A percentile compares a stretch with the other conserved stretches of the same genome.
These are phyloP conservation scores for Pempheris klunzingeri DNA, from an alignment of 2,797 vertebrate genomes.

Conservation along the genomic window DNA sequence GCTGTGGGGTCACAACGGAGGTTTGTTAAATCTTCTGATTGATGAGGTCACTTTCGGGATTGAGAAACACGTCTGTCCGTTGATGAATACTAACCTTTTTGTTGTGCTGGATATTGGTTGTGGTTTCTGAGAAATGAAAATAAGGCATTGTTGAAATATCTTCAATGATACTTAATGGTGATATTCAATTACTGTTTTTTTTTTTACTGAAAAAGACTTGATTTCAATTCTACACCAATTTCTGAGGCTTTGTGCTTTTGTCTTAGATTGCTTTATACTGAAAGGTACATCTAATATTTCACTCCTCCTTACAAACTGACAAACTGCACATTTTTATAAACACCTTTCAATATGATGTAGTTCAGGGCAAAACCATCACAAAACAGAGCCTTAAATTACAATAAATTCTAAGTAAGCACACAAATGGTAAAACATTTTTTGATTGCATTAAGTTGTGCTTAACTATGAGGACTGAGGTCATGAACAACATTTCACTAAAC, in stretches of 20 bases:
- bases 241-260: background rate
- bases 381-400: background rate
- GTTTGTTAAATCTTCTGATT: background rate
- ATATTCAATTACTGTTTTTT: background rate
- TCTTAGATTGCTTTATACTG: background rate
- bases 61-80: background rate
- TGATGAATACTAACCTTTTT: conserved; percentile 37
- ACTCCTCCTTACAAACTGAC: background rate
- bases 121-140: conserved; percentile 29
- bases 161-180: background rate
- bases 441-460: background rate
- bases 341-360: background rate
- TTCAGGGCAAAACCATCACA: too few relatives aligned
- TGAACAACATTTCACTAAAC: background rate
- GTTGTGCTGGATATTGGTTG: conserved; percentile 26
- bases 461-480: background rate
- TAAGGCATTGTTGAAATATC: background rate
- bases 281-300: background rate
- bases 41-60: background rate
- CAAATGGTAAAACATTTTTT: background rate
- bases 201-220: too few relatives aligned
- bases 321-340: background rate
- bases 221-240: background rate
- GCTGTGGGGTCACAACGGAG: conserved; percentile 16
- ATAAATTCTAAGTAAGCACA: background rate